These are phyloP conservation scores for Gasterosteus aculeatus DNA, from an alignment of 2,113 vertebrate genomes.

Conservation along the genomic window DNA sequence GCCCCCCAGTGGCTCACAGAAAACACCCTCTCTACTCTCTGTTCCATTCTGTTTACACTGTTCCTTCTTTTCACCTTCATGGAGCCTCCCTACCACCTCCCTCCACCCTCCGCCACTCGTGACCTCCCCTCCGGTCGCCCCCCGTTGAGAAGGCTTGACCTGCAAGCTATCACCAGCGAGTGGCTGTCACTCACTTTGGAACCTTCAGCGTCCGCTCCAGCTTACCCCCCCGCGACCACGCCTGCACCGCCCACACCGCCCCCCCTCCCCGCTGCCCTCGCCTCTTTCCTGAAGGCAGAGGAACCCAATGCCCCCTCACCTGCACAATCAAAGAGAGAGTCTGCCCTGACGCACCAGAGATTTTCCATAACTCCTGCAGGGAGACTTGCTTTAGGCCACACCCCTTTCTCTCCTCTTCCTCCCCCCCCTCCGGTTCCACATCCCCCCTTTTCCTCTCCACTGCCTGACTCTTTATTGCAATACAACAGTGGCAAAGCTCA, in stretches of 20 bases:
- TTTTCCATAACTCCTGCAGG: constrained; percentile 40
- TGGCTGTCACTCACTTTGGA: constrained; percentile 82
- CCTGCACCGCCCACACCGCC: constrained; percentile 73
- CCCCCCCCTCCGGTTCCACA: constrained; percentile 58
- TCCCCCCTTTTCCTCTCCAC: constrained; percentile 43
- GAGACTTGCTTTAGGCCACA: constrained; percentile 29
- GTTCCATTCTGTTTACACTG: constrained; percentile 50
- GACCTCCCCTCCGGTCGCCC: constrained; percentile 71
- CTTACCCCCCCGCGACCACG: constrained; percentile 64
- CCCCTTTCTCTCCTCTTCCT: constrained; percentile 48
- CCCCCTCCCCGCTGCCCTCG: constrained; percentile 77
- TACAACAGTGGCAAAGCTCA: constrained; percentile 16
- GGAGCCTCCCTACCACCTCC: constrained; percentile 76
- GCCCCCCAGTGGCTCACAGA: not conserved
- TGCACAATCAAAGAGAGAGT: constrained; percentile 50
- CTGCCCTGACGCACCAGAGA: constrained; percentile 45
- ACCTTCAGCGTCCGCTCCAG: constrained; percentile 65
- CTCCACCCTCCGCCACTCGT: constrained; percentile 67
- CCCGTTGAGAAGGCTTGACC: constrained; percentile 63
- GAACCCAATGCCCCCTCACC: constrained; percentile 58
- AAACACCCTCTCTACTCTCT: constrained; percentile 6
- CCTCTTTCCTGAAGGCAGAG: constrained; percentile 75
- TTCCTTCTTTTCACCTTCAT: constrained; percentile 58
- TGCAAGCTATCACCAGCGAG: constrained; percentile 78
- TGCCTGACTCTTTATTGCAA: constrained; percentile 16